Evolutionary conservation across 2,888 invertebrate species (phyloP).

Genomic region (Sinelater perroti): DNA sequence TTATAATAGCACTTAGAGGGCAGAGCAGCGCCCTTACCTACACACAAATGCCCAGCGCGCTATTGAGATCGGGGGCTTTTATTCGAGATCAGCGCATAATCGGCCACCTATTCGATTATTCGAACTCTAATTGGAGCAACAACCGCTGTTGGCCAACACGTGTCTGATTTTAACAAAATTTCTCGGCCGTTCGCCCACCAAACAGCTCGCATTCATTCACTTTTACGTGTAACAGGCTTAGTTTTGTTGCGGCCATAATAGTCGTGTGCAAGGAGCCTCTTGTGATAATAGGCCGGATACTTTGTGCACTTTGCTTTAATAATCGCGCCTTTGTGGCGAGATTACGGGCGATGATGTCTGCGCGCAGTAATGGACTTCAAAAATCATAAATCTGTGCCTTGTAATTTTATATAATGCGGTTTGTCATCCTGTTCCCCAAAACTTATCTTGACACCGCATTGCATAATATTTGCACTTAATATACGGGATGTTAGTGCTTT

Average conservation of each 20-base stretch:
- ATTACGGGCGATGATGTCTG: slow-evolving; percentile 37
- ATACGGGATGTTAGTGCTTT: no score
- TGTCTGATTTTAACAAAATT: slow-evolving; percentile 53
- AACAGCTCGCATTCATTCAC: slow-evolving; percentile 47
- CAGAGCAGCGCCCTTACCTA: slow-evolving; percentile 50
- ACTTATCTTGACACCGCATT: no score
- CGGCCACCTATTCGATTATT: slow-evolving; percentile 35
- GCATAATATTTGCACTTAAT: no score
- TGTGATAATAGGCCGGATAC: slow-evolving; percentile 40
- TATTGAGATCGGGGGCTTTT: slow-evolving; percentile 35
- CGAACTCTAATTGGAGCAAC: slow-evolving; percentile 54
- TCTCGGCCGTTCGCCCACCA: slow-evolving; percentile 50
- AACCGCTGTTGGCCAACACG: slow-evolving; percentile 51
- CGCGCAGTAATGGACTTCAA: slow-evolving; percentile 24
- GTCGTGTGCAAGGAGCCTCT: slow-evolving; percentile 44
- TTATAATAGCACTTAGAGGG: slow-evolving; percentile 55
- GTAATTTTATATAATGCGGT: no score
- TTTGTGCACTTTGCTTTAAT: slow-evolving; percentile 39
- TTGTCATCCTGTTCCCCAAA: no score
- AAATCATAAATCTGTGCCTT: slow-evolving; percentile 19
- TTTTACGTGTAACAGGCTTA: slow-evolving; percentile 50
- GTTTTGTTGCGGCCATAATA: slow-evolving; percentile 48
- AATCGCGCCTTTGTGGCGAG: slow-evolving; percentile 49
- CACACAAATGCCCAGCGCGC: slow-evolving; percentile 36
- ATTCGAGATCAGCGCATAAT: slow-evolving; percentile 28